Evolutionary conservation across 2,797 vertebrate species (phyloP).

Genomic region (Erethizon dorsatum): DNA sequence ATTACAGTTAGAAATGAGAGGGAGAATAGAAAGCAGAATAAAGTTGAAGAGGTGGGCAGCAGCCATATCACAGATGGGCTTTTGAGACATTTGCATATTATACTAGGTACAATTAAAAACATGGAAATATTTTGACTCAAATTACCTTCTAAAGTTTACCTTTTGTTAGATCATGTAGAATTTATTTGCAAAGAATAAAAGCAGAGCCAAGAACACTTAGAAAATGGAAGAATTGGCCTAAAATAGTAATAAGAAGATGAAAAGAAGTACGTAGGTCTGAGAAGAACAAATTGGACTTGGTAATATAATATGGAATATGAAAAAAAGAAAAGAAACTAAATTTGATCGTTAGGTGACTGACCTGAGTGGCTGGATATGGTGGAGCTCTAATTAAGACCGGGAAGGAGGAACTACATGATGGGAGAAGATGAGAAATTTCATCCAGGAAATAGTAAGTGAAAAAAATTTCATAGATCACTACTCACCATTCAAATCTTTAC

Average conservation of each 20-base stretch:
- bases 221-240: neutral
- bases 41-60: neutral
- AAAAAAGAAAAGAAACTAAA: neutral
- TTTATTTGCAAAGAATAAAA: neutral
- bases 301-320: neutral
- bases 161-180: neutral
- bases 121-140: neutral
- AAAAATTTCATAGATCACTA: neutral
- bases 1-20: neutral
- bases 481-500: neutral
- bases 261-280: neutral
- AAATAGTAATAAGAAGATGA: neutral
- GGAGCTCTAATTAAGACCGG: neutral
- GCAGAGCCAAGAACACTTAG: neutral
- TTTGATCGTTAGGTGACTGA: neutral
- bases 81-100: neutral
- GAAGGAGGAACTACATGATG: neutral
- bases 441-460: neutral
- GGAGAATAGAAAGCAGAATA: neutral
- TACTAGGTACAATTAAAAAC: neutral
- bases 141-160: neutral
- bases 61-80: neutral
- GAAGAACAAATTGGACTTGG: neutral
- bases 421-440: neutral
- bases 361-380: neutral